Evolutionary conservation across 2,797 vertebrate species (phyloP).

Genomic region (Gephyroberyx darwinii): DNA sequence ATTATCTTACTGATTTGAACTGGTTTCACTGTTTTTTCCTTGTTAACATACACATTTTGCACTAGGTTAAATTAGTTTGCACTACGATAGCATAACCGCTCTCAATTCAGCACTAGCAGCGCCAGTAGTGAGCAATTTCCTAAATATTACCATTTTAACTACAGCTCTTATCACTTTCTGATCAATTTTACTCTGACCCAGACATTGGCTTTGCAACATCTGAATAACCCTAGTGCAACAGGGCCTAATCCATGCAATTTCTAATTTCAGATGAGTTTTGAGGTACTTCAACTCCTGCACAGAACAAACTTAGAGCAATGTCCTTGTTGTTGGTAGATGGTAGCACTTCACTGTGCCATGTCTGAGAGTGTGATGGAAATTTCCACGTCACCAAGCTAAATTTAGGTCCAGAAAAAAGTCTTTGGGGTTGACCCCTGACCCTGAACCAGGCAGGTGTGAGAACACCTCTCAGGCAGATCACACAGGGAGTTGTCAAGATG

Average conservation of each 20-base stretch:
- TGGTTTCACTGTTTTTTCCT: no score
- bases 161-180: constrained; percentile 8
- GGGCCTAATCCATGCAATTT: constrained; percentile 12
- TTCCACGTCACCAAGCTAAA: constrained; percentile 65
- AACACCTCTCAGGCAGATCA: constrained; percentile 74
- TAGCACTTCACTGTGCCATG: constrained; percentile 35
- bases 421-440: constrained; percentile 61
- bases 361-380: constrained; percentile 51
- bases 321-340: constrained; percentile 43
- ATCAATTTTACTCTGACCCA: constrained; percentile 21
- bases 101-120: background rate
- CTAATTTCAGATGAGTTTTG: constrained; percentile 30
- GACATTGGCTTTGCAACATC: constrained; percentile 14
- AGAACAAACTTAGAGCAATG: constrained; percentile 24
- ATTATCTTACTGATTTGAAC: no score
- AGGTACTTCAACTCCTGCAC: constrained; percentile 7
- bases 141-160: constrained; percentile 22
- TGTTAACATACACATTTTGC: no score
- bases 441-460: constrained; percentile 75
- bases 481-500: constrained; percentile 60
- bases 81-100: background rate
- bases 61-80: no score
- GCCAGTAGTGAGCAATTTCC: constrained; percentile 8
- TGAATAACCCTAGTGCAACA: constrained; percentile 1
- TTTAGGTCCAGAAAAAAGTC: constrained; percentile 56